A percentile compares a stretch with the other conserved stretches of the same genome.
phyloP scores from a whole-genome alignment of 2,113 vertebrate genomes.

The Stomatorhinus ivindoensis region DNA sequence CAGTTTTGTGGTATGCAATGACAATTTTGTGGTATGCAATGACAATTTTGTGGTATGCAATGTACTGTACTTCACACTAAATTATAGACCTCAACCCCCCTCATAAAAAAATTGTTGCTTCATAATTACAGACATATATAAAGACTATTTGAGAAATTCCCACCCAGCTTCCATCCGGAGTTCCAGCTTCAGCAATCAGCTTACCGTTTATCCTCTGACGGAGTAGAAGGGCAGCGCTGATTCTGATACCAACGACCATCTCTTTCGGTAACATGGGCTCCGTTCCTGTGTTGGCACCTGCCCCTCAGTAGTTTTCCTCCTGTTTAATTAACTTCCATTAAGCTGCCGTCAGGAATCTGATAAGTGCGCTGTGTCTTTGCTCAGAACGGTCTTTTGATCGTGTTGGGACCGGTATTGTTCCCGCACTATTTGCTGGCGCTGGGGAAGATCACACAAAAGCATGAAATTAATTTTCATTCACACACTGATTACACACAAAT shows the following conservation, averaged over 20 bases:
- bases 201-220: background rate
- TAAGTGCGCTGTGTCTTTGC: background rate
- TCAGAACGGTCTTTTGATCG: background rate
- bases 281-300: background rate
- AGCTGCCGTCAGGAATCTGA: background rate
- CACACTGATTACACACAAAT: background rate
- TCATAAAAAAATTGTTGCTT: background rate
- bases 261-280: background rate
- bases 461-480: conserved; percentile 4
- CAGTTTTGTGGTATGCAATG: background rate
- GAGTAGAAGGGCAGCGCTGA: background rate
- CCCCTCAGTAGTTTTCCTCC: background rate
- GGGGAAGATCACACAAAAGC: background rate
- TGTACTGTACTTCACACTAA: background rate
- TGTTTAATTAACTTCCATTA: background rate
- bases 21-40: background rate
- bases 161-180: background rate
- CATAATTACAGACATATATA: background rate
- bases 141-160: background rate
- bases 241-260: background rate
- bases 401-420: background rate
- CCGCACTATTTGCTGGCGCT: background rate
- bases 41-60: background rate
- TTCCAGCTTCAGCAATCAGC: background rate
- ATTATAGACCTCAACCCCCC: background rate